These are phyloP conservation scores for Rhyzopertha dominica DNA, from an alignment of 1,140 invertebrate species.

Conservation along the genomic window DNA sequence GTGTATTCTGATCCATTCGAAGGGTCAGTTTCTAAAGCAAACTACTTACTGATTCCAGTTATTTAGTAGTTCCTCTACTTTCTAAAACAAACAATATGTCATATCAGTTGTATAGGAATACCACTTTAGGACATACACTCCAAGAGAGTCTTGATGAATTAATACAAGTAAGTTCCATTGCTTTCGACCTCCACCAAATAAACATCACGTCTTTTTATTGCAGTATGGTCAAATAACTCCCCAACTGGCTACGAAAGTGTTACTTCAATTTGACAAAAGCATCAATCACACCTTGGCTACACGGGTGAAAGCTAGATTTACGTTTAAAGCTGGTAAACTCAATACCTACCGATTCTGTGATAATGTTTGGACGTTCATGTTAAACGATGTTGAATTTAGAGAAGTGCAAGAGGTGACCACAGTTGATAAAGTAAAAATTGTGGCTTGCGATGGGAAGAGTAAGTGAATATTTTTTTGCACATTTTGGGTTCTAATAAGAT, in stretches of 20 bases:
- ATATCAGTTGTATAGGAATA: constrained; percentile 97
- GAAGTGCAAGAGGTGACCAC: constrained; percentile 92
- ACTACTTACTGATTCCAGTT: too few species aligned
- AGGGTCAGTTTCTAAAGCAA: too few species aligned
- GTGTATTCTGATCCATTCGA: too few species aligned
- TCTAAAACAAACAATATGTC: too few species aligned
- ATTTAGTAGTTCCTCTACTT: too few species aligned
- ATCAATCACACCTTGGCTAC: constrained; percentile 93
- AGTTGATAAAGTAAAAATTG: constrained; percentile 98
- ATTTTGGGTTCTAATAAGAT: constrained; percentile 11
- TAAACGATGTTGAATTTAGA: constrained; percentile 96
- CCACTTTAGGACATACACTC: constrained; percentile 92
- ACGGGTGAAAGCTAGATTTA: constrained; percentile 85
- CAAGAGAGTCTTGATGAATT: constrained; percentile 95
- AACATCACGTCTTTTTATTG: constrained; percentile 45
- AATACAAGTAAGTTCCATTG: constrained; percentile 59
- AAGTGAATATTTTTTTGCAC: constrained; percentile 40
- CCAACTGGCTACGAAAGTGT: constrained; percentile 83
- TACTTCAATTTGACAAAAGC: constrained; percentile 94
- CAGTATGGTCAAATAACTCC: constrained; percentile 95
- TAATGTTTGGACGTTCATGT: constrained; percentile 99
- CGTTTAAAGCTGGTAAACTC: constrained; percentile 94
- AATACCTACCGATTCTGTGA: constrained; percentile 99
- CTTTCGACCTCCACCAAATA: constrained; percentile 8
- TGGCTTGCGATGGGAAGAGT: constrained; percentile 99